Evolutionary conservation across 2,797 vertebrate species (phyloP).

Genomic region (Eulemur mongoz): DNA sequence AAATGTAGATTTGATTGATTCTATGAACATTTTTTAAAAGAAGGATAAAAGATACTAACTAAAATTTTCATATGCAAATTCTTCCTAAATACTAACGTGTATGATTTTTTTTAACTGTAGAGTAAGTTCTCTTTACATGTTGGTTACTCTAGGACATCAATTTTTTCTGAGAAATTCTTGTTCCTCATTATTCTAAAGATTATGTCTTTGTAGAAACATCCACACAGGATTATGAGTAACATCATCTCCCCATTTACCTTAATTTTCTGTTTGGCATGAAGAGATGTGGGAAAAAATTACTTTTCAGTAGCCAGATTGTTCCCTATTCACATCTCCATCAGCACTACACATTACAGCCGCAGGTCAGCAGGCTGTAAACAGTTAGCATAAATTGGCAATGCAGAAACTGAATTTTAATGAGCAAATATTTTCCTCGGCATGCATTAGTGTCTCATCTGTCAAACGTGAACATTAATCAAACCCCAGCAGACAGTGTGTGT

Average conservation of each 20-base stretch:
- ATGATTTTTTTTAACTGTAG: neutral
- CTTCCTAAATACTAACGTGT: neutral
- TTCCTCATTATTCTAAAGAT: neutral
- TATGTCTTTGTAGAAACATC: slow-evolving; percentile 34
- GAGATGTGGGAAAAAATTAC: slow-evolving; percentile 1
- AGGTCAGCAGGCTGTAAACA: slow-evolving; percentile 49
- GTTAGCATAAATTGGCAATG: slow-evolving; percentile 49
- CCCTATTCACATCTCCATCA: slow-evolving; percentile 41
- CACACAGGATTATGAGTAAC: neutral
- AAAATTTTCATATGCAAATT: neutral
- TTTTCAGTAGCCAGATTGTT: slow-evolving; percentile 40
- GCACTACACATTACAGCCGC: neutral
- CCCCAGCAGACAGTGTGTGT: neutral
- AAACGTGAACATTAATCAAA: neutral
- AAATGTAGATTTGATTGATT: neutral
- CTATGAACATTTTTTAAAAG: neutral
- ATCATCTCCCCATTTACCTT: slow-evolving; percentile 37
- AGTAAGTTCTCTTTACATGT: neutral
- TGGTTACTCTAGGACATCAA: neutral
- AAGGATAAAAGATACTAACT: neutral
- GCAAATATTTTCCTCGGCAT: slow-evolving; percentile 53
- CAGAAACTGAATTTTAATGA: slow-evolving; percentile 72
- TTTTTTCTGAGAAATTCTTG: neutral
- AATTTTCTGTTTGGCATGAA: slow-evolving; percentile 49
- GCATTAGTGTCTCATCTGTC: slow-evolving; percentile 47